Evolutionary conservation across 2,888 invertebrate species (phyloP).

Genomic region (Bombylius major): DNA sequence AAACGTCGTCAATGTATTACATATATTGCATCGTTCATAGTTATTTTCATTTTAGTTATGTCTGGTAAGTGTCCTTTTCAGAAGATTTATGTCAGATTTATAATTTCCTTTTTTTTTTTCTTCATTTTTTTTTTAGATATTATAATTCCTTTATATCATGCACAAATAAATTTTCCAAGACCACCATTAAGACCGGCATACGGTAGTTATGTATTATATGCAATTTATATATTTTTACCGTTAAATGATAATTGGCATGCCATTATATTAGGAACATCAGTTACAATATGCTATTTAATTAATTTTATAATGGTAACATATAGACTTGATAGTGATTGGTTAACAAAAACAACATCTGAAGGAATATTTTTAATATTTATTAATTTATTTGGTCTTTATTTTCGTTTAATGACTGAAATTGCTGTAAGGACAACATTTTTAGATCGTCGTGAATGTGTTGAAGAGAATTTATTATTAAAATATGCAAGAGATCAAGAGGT

Average conservation of each 20-base stretch:
- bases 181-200: constrained; percentile 51
- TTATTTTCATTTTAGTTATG: constrained; percentile 41
- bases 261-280: constrained; percentile 52
- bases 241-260: constrained; percentile 60
- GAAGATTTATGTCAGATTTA: background rate
- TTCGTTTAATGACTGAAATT: constrained; percentile 77
- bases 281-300: constrained; percentile 53
- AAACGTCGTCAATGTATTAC: constrained; percentile 33
- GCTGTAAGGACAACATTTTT: constrained; percentile 76
- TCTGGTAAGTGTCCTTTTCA: constrained; percentile 35
- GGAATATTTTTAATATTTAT: constrained; percentile 57
- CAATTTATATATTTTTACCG: constrained; percentile 74
- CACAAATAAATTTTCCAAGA: constrained; percentile 37
- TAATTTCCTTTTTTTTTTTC: background rate
- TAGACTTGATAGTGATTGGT: constrained; percentile 28
- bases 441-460: constrained; percentile 73
- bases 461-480: constrained; percentile 67
- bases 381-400: constrained; percentile 76
- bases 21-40: constrained; percentile 33
- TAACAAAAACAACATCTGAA: constrained; percentile 47
- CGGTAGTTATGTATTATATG: constrained; percentile 57
- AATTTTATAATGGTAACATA: constrained; percentile 46
- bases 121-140: constrained; percentile 43
- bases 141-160: constrained; percentile 51
- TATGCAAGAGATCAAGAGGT: constrained; percentile 75